Conservation (phyloP, 1,140 invertebrate genomes). For the Lepidotrigona ventralis region DNA sequence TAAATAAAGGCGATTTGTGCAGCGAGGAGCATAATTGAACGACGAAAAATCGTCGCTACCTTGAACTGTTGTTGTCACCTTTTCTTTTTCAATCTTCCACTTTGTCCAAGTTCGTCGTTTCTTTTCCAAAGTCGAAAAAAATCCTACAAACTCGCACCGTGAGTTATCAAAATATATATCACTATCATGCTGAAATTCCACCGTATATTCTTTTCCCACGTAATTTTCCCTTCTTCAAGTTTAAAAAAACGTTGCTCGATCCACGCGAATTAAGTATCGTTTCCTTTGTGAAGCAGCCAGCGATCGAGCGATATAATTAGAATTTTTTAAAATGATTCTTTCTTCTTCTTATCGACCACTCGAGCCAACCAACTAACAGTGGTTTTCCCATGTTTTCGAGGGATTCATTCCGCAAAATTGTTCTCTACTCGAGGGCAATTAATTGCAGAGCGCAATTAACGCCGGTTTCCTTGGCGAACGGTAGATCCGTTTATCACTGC, state of each 20-base stretch:
- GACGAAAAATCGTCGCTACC: too few relatives aligned
- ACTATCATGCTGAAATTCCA: too few relatives aligned
- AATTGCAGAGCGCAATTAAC: conserved; percentile 13
- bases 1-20: too few relatives aligned
- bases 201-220: too few relatives aligned
- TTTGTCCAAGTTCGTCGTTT: too few relatives aligned
- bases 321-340: not conserved
- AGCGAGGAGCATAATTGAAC: too few relatives aligned
- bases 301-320: not conserved
- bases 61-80: too few relatives aligned
- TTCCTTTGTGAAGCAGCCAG: not conserved
- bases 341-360: not conserved
- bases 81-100: too few relatives aligned
- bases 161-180: too few relatives aligned
- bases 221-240: too few relatives aligned
- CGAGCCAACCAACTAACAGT: not conserved
- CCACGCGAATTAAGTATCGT: not conserved
- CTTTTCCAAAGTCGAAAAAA: too few relatives aligned
- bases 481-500: conserved; percentile 29
- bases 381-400: not conserved
- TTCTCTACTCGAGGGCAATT: not conserved
- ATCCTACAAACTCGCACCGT: too few relatives aligned
- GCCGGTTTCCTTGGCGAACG: conserved; percentile 44
- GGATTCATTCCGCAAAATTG: not conserved
- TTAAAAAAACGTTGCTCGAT: not conserved